Base-by-base conservation (phyloP, 2,888 invertebrate species). In the Drosophila anceps region DNA sequence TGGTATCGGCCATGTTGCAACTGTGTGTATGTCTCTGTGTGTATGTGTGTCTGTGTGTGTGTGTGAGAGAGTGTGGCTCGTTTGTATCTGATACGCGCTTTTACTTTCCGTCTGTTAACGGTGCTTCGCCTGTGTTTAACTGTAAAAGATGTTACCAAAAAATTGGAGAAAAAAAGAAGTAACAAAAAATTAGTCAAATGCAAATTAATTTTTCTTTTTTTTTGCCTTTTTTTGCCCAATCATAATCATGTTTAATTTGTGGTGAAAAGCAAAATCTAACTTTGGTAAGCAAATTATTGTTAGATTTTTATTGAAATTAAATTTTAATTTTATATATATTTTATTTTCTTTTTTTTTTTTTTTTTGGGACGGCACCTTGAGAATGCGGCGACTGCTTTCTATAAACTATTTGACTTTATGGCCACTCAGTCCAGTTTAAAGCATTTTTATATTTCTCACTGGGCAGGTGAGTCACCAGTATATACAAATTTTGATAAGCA, bases 1-100 rank as follows among this genome's bases (percentile, higher is more conserved):
- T 83, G 48, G 87, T 91, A 69, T 92, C 92, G 72, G 92, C 88
- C 92, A 92, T 92, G 54, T 82, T 63, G n/a, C 35, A 51, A 15
- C 44, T 73, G 1, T 50, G 13, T 64, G 4, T 54, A 7, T 57
- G 20, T 43, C 20, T 12, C 18, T 72, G 1, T 43, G 9, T 70
- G 9, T 57, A 2, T 62, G 20, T 27, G 27, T n/a, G n/a, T 2
- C 18, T 41, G 31, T 35, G 39, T 54, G 46, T 37, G 41, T 24
- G 57, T 35, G 41, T 44, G 44, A 35, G 71, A 54, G 44, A 44
- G 54, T 61, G 61, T 43, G n/a, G 10, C 31, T 60, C 59, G 43
- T 58, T 44, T 48, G 35, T 33, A 33, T 64, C 50, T 67, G 59
- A 71, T 71, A 65, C 48, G 71, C 68, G 85, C 84, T 85, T 85